phyloP scores from a whole-genome alignment of 2,797 vertebrate species.

The Myotis vivesi region DNA sequence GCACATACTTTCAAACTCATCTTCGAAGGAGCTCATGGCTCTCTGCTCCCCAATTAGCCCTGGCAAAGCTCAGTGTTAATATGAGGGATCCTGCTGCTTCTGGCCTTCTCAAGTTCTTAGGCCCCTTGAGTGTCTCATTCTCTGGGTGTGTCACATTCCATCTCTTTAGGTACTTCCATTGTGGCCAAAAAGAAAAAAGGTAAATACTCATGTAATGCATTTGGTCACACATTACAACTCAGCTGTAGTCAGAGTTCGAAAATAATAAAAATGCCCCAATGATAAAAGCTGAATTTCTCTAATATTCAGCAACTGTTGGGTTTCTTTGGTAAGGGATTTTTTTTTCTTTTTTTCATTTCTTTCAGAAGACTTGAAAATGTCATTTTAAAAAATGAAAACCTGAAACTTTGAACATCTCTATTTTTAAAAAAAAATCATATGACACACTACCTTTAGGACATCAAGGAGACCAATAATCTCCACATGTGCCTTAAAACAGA shows the following conservation, averaged over 20 bases:
- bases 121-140: neutral
- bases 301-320: neutral
- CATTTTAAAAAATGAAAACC: slow-evolving; percentile 5
- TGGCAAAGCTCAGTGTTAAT: neutral
- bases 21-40: neutral
- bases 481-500: neutral
- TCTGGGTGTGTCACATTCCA: slow-evolving; percentile 74
- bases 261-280: neutral
- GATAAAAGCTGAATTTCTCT: neutral
- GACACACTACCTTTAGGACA: neutral
- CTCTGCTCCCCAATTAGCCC: neutral
- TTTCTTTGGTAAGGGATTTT: neutral
- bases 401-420: neutral
- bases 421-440: neutral
- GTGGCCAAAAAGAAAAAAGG: slow-evolving; percentile 52
- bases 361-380: slow-evolving; percentile 20
- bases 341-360: neutral
- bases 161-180: slow-evolving; percentile 64
- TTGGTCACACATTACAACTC: neutral
- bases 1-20: neutral
- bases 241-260: neutral
- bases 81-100: neutral
- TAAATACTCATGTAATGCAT: slow-evolving; percentile 67
- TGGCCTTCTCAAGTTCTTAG: neutral
- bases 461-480: neutral